Evolutionary conservation across 1,140 invertebrate species (phyloP), one percentile per base, ranked within the genome.

Genomic region (Camponotus vicinus): DNA sequence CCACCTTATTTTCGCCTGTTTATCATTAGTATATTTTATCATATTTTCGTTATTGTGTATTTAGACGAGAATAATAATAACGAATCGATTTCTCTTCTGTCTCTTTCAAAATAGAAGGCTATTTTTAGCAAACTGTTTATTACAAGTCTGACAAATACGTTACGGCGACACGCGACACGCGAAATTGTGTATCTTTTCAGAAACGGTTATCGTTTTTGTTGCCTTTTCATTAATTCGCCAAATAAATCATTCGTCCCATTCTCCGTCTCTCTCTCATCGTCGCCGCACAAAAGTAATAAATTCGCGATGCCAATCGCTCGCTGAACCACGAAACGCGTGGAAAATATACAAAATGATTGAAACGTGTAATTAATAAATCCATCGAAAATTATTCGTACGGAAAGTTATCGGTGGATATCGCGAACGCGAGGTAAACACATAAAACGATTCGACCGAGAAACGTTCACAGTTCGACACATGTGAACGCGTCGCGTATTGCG

Each of bases 311-410:
- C 66, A 27, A 57, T 67, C 40, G 42, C 77, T 75, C 84, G 70
- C 52, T 59, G 85, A 79, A 75, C 52, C 76, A 45, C 87, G 76
- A 80, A 88, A 86, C 11, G 45, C 76, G 63, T 42, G 42, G 37
- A 63, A 75, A 83, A 73, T 57, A 83, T 32, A 73, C 55, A 83
- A 63, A 83, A 49, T 83, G 79, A 83, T 83, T 75, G 79, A 73
- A 83, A 75, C 69, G 69, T 40, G 79, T 83, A 75, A 83, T 83
- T 83, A 83, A 83, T 83, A 83, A 83, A 83, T 83, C 69, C 42
- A 18, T 75, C 55, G 69, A 63, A 73, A 83, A 83, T 83, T 75
- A 83, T 83, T 75, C 79, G 55, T 15, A 83, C n/a, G 55, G 69
- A 83, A 83, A 49, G 79, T 37, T 63, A 73, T n/a, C 40, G 37